Conservation (phyloP, 1,140 invertebrate genomes). For the Drosophila lini region DNA sequence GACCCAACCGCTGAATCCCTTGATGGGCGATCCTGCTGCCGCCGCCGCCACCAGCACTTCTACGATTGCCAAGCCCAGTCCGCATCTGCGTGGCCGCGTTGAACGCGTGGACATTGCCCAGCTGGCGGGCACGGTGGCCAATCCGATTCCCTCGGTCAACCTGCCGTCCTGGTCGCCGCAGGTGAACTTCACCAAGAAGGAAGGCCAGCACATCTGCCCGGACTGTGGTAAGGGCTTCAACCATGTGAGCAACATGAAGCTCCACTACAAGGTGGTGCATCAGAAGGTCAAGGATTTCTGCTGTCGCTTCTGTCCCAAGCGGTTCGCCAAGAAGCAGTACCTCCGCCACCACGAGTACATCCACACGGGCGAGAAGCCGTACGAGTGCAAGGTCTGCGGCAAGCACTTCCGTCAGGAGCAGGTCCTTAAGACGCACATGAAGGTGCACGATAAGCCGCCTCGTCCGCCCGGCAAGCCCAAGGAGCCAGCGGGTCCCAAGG, state of each 20-base stretch:
- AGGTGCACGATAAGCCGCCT: slow-evolving; percentile 73
- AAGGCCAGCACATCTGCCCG: slow-evolving; percentile 77
- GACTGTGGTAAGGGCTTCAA: slow-evolving; percentile 80
- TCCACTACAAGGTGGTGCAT: slow-evolving; percentile 80
- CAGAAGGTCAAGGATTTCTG: slow-evolving; percentile 81
- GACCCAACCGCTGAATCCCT: slow-evolving; percentile 44
- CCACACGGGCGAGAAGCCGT: slow-evolving; percentile 84
- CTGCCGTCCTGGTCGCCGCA: slow-evolving; percentile 79
- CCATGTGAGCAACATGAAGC: slow-evolving; percentile 75
- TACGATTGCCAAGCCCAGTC: slow-evolving; percentile 39
- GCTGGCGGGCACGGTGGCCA: slow-evolving; percentile 76
- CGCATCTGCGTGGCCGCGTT: slow-evolving; percentile 59
- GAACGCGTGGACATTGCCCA: slow-evolving; percentile 77
- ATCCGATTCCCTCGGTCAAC: slow-evolving; percentile 77
- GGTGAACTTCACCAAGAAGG: slow-evolving; percentile 80
- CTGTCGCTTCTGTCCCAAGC: slow-evolving; percentile 79
- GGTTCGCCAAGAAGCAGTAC: slow-evolving; percentile 82
- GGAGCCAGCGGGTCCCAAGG: slow-evolving; percentile 53
- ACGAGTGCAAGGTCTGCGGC: slow-evolving; percentile 75
- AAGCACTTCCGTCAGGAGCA: slow-evolving; percentile 80
- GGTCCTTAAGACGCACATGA: slow-evolving; percentile 77
- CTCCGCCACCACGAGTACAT: slow-evolving; percentile 82
- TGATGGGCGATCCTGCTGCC: slow-evolving; percentile 41
- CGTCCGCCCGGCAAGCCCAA: slow-evolving; percentile 54
- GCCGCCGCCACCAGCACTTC: slow-evolving; percentile 24